These are phyloP conservation scores for Smutsia gigantea DNA, from an alignment of 2,797 vertebrate species.

Conservation along the genomic window DNA sequence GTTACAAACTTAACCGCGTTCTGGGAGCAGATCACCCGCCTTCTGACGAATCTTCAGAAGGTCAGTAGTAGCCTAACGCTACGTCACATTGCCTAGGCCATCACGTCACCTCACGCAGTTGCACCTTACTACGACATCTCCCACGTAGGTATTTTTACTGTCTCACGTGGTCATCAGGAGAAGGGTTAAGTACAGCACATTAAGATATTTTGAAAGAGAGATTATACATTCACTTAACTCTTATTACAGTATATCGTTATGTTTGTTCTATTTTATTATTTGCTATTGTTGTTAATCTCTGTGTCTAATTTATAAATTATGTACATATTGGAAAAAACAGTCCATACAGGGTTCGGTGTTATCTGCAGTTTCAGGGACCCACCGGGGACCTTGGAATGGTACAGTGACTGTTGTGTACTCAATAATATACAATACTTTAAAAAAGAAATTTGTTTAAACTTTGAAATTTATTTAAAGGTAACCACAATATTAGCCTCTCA, in stretches of 20 bases:
- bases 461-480: not conserved
- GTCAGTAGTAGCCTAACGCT: not conserved
- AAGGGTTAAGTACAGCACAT: not conserved
- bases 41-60: not conserved
- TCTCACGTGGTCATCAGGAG: not conserved
- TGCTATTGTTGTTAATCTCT: not conserved
- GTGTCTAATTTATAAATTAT: not conserved
- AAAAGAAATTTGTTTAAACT: not conserved
- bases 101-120: not conserved
- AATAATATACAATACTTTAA: not conserved
- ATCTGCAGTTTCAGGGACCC: not conserved
- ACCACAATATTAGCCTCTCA: not conserved
- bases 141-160: not conserved
- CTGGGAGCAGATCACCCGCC: not conserved
- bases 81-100: not conserved
- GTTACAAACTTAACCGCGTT: too few relatives aligned
- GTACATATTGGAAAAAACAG: not conserved
- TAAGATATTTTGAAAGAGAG: not conserved
- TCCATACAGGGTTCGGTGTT: not conserved
- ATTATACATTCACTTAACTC: not conserved
- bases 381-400: not conserved
- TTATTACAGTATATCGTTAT: not conserved
- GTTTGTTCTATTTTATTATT: not conserved
- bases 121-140: not conserved
- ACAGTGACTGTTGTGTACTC: not conserved